Conservation (phyloP, 2,888 invertebrate genomes). For the Diachrysia chrysitis region DNA sequence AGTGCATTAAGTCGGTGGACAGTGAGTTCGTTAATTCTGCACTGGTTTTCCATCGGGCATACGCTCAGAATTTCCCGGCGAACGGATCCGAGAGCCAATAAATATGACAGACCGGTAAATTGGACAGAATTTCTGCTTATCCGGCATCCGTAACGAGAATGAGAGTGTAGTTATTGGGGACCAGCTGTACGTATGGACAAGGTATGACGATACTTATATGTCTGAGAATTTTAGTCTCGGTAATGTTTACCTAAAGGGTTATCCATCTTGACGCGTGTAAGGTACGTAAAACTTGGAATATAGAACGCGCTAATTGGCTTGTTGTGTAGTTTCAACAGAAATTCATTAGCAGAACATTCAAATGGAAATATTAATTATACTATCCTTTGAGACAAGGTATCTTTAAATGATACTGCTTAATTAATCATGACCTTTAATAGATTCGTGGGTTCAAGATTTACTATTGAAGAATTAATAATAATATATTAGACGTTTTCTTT, state of each 20-base stretch:
- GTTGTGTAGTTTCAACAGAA: constrained; percentile 3
- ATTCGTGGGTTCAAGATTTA: neutral
- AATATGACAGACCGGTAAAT: constrained; percentile 84
- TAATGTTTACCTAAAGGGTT: too few relatives aligned
- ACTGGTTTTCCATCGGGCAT: constrained; percentile 61
- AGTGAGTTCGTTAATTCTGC: constrained; percentile 58
- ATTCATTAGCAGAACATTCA: constrained; percentile 3
- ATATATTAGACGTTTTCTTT: neutral
- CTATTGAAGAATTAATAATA: neutral
- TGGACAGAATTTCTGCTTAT: constrained; percentile 81
- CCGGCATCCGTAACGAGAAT: constrained; percentile 62
- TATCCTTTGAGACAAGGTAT: neutral
- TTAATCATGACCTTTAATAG: neutral
- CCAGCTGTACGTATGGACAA: constrained; percentile 44
- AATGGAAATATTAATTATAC: constrained; percentile 7
- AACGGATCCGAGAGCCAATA: constrained; percentile 73
- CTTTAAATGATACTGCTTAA: neutral
- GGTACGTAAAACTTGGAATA: neutral
- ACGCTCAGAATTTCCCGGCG: constrained; percentile 67
- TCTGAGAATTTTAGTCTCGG: constrained; percentile 22
- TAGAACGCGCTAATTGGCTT: constrained; percentile 1
- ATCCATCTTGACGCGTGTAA: neutral
- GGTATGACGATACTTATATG: constrained; percentile 29
- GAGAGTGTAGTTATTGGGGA: constrained; percentile 62
- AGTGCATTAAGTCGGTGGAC: constrained; percentile 37